A percentile compares a stretch with the other conserved stretches of the same genome.
Conservation (phyloP, 2,888 invertebrate genomes). For the Thecocarcelia acutangulata region DNA sequence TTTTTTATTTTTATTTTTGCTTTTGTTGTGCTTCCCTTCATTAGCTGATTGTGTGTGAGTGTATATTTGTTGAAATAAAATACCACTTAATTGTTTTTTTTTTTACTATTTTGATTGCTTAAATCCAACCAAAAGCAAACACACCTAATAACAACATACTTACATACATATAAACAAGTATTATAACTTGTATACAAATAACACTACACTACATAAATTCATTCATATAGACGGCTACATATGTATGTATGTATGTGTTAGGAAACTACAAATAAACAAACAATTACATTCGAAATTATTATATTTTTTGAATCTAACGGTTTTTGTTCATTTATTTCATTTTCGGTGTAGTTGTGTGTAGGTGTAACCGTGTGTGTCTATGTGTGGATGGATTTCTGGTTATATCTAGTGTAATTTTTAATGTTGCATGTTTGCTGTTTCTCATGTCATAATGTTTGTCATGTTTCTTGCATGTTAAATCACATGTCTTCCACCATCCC, state of each 20-base stretch:
- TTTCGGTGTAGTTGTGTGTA: not conserved
- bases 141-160: slow-evolving; percentile 2
- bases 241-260: not conserved
- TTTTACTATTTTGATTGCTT: slow-evolving; percentile 14
- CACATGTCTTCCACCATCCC: not conserved
- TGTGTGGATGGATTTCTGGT: slow-evolving; percentile 24
- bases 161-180: not conserved
- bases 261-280: not conserved
- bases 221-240: not conserved
- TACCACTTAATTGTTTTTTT: slow-evolving; percentile 10
- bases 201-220: not conserved
- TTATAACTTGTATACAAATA: not conserved
- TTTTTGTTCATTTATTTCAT: not conserved
- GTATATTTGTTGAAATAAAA: slow-evolving; percentile 1
- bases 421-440: slow-evolving; percentile 67
- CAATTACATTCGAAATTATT: not conserved
- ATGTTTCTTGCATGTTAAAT: slow-evolving; percentile 56
- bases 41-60: slow-evolving; percentile 7
- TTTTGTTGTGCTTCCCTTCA: slow-evolving; percentile 9
- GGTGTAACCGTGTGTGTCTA: not conserved
- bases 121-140: not conserved
- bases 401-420: slow-evolving; percentile 51
- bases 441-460: slow-evolving; percentile 56
- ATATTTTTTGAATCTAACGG: slow-evolving; percentile 6
- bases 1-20: not conserved